Evolutionary conservation across 2,888 invertebrate species (phyloP), one percentile per base, ranked within the genome.

Genomic region (Trisateles emortualis): DNA sequence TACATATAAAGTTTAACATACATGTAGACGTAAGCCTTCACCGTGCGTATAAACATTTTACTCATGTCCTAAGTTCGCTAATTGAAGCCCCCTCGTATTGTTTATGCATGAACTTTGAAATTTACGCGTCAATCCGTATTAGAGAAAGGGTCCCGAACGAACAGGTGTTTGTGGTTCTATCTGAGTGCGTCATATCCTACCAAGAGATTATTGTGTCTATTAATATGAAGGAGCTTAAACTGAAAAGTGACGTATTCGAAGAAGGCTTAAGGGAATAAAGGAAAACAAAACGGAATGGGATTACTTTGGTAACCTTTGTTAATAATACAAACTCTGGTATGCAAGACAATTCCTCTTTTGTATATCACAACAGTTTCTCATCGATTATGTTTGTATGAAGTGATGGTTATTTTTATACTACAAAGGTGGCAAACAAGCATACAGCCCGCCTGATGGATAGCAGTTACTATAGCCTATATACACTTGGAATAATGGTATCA

Each of bases 91-190:
- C 64, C 64, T 59, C 59, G 50, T 68, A 76, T 83, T 77, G 74
- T 81, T 81, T 82, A 83, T 83, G 78, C 80, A 84, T 81, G 80
- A 76, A 73, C 74, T 76, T 70, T 64, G 77, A 74, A 80, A 78
- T 78, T 81, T 76, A 60, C 75, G 72, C 74, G 81, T 81, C 82
- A 76, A 83, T 79, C 76, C 69, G 73, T 69, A 81, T 81, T 80
- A 78, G 14, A 57, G 67, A 45, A 55, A 60, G 65, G 70, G 65
- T 64, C 64, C 43, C 46, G 59, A 65, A 66, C 58, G 52, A 63
- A 64, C 66, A 74, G 65, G 68, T 73, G 62, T 61, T 46, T 64
- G 61, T 30, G 64, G 59, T 59, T 56, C 41, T 54, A 54, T 56
- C 26, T 47, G 19, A 44, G 45, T 53, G 36, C 49, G 17, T 49